phyloP scores from a whole-genome alignment of 2,113 vertebrate species.

The Potamarius usumacintae region DNA sequence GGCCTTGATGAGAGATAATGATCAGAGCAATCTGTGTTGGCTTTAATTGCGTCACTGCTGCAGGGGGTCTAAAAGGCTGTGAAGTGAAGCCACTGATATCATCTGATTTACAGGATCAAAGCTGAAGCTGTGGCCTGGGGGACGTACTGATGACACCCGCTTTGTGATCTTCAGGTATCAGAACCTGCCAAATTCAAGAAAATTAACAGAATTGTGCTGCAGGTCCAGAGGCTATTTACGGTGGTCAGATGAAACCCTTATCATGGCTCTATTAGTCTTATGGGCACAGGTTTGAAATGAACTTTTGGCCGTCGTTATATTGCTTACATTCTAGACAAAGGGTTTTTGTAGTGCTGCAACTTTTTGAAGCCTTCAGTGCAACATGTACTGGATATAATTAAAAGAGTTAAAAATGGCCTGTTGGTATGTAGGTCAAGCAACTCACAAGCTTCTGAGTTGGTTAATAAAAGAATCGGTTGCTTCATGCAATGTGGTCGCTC shows the following conservation, averaged over 20 bases:
- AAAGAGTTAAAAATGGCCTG: background rate
- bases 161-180: slow-evolving; percentile 31
- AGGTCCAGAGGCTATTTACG: slow-evolving; percentile 25
- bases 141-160: slow-evolving; percentile 48
- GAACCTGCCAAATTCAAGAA: slow-evolving; percentile 27
- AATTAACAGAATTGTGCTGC: slow-evolving; percentile 3
- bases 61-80: slow-evolving; percentile 47
- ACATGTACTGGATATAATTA: background rate
- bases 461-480: background rate
- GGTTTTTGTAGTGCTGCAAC: background rate
- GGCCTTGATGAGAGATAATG: slow-evolving; percentile 63
- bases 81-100: slow-evolving; percentile 63
- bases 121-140: slow-evolving; percentile 56
- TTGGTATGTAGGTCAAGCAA: background rate
- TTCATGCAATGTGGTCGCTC: background rate
- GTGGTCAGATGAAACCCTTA: slow-evolving; percentile 15
- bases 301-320: background rate
- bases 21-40: slow-evolving; percentile 66
- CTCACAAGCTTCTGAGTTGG: background rate
- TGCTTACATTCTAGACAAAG: background rate
- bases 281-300: background rate
- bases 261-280: background rate
- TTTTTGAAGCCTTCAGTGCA: background rate
- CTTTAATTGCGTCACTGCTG: slow-evolving; percentile 55
- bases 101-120: slow-evolving; percentile 73